These are phyloP conservation scores for Scleropages formosus DNA, from an alignment of 2,797 vertebrate species.

Conservation along the genomic window DNA sequence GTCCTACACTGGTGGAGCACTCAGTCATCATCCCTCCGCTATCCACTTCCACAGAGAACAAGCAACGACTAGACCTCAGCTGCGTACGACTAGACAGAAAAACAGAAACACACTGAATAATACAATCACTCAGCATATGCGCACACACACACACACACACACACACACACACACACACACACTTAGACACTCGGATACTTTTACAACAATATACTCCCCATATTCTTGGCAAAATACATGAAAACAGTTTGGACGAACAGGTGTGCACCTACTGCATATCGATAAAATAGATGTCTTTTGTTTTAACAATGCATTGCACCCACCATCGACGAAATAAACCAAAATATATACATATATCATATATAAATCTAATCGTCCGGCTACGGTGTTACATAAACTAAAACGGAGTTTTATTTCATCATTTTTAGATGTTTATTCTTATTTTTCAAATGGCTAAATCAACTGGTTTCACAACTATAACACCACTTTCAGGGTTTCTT, in stretches of 20 bases:
- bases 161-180: neutral
- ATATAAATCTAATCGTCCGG: slow-evolving; percentile 44
- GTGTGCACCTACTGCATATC: slow-evolving; percentile 54
- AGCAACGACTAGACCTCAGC: slow-evolving; percentile 47
- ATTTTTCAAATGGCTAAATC: slow-evolving; percentile 45
- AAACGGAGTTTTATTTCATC: slow-evolving; percentile 34
- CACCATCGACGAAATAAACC: slow-evolving; percentile 45
- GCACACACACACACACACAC: slow-evolving; percentile 31
- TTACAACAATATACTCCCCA: slow-evolving; percentile 37
- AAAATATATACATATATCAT: slow-evolving; percentile 44
- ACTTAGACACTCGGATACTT: slow-evolving; percentile 25
- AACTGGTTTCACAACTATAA: slow-evolving; percentile 38
- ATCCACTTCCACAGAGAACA: slow-evolving; percentile 44
- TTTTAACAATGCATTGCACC: slow-evolving; percentile 42
- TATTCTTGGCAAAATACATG: slow-evolving; percentile 40
- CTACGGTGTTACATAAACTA: slow-evolving; percentile 42
- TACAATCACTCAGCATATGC: slow-evolving; percentile 46
- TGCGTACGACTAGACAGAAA: slow-evolving; percentile 40
- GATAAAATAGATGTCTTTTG: slow-evolving; percentile 44
- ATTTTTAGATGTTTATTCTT: slow-evolving; percentile 37
- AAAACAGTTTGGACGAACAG: slow-evolving; percentile 34
- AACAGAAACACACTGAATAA: slow-evolving; percentile 44
- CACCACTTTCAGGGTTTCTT: slow-evolving; percentile 20
- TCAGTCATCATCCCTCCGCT: slow-evolving; percentile 32
- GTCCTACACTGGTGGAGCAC: neutral